Evolutionary conservation across 1,140 invertebrate species (phyloP).

Genomic region (Microplitis mediator): DNA sequence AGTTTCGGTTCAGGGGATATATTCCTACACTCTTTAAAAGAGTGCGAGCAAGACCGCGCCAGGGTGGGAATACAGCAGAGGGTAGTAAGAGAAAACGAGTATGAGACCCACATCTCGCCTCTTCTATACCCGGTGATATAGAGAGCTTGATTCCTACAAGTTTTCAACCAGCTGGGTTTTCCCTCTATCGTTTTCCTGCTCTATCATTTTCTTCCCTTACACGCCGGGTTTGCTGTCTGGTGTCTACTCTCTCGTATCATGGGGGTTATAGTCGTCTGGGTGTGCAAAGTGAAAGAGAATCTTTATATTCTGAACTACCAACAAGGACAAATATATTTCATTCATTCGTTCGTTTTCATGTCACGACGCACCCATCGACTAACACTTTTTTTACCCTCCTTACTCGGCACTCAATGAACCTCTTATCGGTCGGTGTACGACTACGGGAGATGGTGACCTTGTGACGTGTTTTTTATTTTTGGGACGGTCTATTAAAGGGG

Average conservation of each 20-base stretch:
- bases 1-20: too few species aligned
- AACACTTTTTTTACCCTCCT: not conserved
- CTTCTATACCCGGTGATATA: too few species aligned
- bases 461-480: too few species aligned
- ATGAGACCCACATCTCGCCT: constrained; percentile 54
- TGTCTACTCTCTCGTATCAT: constrained; percentile 41
- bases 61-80: too few species aligned
- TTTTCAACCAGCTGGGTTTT: constrained; percentile 51
- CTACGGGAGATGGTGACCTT: too few species aligned
- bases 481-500: too few species aligned
- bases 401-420: not conserved
- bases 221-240: constrained; percentile 24
- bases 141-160: constrained; percentile 51
- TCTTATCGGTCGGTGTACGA: not conserved
- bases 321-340: constrained; percentile 32
- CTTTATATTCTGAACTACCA: not conserved
- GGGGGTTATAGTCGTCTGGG: constrained; percentile 28
- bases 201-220: too few species aligned
- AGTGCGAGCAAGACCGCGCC: too few species aligned
- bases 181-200: not conserved
- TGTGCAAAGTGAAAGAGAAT: not conserved
- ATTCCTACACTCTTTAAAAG: too few species aligned
- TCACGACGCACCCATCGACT: not conserved
- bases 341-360: constrained; percentile 34
- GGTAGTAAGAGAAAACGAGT: constrained; percentile 21